Evolutionary conservation across 2,797 vertebrate species (phyloP).

Genomic region (Parauchenoglanis ngamensis): DNA sequence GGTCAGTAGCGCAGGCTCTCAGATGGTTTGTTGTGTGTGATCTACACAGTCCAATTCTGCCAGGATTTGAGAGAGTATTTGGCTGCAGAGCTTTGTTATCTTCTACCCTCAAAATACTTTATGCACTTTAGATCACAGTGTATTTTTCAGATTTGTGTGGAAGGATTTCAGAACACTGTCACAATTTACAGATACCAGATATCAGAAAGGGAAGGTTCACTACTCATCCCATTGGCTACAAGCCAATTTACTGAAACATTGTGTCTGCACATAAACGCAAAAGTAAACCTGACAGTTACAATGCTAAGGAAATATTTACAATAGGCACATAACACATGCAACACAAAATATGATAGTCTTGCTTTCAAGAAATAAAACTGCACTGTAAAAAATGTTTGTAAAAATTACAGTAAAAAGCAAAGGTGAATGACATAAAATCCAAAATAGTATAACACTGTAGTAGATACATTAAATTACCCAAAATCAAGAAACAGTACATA

Average conservation of each 20-base stretch:
- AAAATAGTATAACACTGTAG: too few relatives aligned
- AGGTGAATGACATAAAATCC: too few relatives aligned
- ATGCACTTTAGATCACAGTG: constrained; percentile 43
- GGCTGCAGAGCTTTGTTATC: constrained; percentile 7
- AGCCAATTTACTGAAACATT: constrained; percentile 19
- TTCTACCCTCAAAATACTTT: constrained; percentile 6
- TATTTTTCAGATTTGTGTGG: constrained; percentile 56
- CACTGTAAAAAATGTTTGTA: too few relatives aligned
- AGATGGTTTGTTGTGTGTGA: not conserved
- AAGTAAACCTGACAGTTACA: not conserved
- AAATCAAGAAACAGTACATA: too few relatives aligned
- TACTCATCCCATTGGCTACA: constrained; percentile 37
- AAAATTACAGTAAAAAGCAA: too few relatives aligned
- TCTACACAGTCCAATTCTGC: not conserved
- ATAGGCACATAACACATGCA: not conserved
- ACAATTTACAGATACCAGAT: constrained; percentile 52
- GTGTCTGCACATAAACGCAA: not conserved
- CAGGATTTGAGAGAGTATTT: constrained; percentile 6
- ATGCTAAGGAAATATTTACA: not conserved
- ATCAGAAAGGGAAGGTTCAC: constrained; percentile 23
- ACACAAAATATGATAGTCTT: not conserved
- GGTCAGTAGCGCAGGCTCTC: constrained; percentile 6
- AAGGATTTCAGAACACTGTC: constrained; percentile 58
- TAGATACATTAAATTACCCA: too few relatives aligned
- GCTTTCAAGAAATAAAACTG: not conserved